Evolutionary conservation across 2,797 vertebrate species (phyloP).

Genomic region (Acridotheres tristis): DNA sequence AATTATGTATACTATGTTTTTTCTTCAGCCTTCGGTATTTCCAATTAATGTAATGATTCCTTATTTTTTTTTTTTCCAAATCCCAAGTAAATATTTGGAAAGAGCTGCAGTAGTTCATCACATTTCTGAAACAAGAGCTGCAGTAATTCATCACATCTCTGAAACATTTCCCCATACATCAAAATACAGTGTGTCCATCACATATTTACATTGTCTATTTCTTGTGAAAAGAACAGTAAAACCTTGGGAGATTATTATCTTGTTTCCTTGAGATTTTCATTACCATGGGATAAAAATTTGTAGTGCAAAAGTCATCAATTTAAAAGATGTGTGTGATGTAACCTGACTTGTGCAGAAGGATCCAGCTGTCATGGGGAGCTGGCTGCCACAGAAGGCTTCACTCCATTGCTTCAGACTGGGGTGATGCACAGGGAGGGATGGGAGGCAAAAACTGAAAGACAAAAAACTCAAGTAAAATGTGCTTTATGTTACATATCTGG

Average conservation of each 20-base stretch:
- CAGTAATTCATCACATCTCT: background rate
- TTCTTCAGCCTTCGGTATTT: background rate
- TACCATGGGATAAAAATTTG: background rate
- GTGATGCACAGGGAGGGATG: background rate
- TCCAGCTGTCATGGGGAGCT: background rate
- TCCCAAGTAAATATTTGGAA: background rate
- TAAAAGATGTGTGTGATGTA: background rate
- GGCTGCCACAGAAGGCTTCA: background rate
- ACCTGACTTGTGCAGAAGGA: background rate
- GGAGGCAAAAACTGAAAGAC: background rate
- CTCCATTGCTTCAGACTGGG: background rate
- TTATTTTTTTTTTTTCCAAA: background rate
- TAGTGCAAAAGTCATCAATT: background rate
- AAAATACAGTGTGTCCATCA: background rate
- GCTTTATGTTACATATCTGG: background rate
- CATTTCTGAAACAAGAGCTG: background rate
- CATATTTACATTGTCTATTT: background rate
- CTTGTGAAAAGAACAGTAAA: background rate
- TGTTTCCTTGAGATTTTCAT: background rate
- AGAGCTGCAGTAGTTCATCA: background rate
- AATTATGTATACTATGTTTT: background rate
- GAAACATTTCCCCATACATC: background rate
- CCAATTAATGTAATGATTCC: background rate
- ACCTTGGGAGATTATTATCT: background rate
- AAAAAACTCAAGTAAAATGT: rapidly evolving